Evolutionary conservation across 2,113 vertebrate genomes (phyloP), one percentile per base, ranked within the genome.

Genomic region (Zosterops japonicus): DNA sequence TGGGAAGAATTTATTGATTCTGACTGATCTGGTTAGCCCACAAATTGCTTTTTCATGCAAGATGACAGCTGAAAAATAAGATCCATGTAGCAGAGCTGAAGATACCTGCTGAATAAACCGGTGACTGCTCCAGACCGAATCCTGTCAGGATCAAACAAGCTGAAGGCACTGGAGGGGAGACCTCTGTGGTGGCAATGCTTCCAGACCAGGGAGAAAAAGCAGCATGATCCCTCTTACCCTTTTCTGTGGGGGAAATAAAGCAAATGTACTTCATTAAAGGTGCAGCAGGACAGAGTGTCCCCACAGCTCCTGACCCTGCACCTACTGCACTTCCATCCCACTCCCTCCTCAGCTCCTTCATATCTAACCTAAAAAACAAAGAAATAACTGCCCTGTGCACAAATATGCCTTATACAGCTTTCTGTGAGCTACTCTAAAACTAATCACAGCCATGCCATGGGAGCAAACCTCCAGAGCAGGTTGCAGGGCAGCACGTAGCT

Each of bases 321-420:
- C 9, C 21, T 64, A 36, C 41, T 27, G 21, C 31, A 33, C 22
- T 47, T 72, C 57, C 29, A 59, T 9, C 12, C 16, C 0, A 0
- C 12, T 74, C 22, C 12, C 29, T 47, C 44, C 59, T 61, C 61
- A 80, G 8, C 22, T 9, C 67, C 42, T 52, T 81, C 29, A 39
- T 2, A 4, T 5, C n/a, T 56, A 18, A 14, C 5, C 8, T 50
- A 25, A 57, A 80, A 52, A 49, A 17, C 29, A 22, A 74, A 53
- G 11, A 52, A 71, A 44, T 53, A 0, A 8, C 42, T 57, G 14
- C 2, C 1, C 17, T 6, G 9, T 52, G n/a, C 28, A 65, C 14
- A 89, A 69, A 49, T 36, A 28, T 7, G 8, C 12, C 13, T 55
- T 18, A 24, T 16, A 29, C 2, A 79, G 24, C 44, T 89, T 87